These are phyloP conservation scores for Drymonia ruficornis DNA, from an alignment of 2,888 invertebrate genomes.

Conservation along the genomic window DNA sequence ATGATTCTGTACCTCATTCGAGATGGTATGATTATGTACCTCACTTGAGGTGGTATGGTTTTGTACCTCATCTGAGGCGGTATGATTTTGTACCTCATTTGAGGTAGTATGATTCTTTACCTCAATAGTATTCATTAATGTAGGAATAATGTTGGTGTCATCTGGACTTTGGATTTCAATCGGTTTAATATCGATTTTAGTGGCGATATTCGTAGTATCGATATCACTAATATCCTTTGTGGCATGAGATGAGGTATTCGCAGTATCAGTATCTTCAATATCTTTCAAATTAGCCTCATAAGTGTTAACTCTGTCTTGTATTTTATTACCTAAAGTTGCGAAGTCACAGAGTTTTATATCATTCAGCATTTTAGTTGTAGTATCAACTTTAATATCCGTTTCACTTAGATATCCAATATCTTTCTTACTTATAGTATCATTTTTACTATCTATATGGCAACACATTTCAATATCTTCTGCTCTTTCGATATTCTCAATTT, in stretches of 20 bases:
- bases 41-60: too few species aligned
- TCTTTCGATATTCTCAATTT: constrained; percentile 17
- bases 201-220: neutral
- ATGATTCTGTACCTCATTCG: too few species aligned
- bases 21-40: too few species aligned
- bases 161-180: constrained; percentile 9
- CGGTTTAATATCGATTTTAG: constrained; percentile 15
- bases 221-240: neutral
- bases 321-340: constrained; percentile 66
- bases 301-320: constrained; percentile 74
- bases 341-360: constrained; percentile 83
- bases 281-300: constrained; percentile 66
- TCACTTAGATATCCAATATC: constrained; percentile 15
- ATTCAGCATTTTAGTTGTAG: constrained; percentile 52
- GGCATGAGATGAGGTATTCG: neutral
- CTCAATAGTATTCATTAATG: too few species aligned
- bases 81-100: too few species aligned
- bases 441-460: constrained; percentile 3
- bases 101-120: too few species aligned
- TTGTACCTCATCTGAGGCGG: too few species aligned
- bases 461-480: neutral
- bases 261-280: constrained; percentile 29
- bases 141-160: too few species aligned
- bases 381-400: constrained; percentile 10
- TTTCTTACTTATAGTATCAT: neutral